phyloP scores from a whole-genome alignment of 1,140 invertebrate genomes.

The Zaprionus vittiger region DNA sequence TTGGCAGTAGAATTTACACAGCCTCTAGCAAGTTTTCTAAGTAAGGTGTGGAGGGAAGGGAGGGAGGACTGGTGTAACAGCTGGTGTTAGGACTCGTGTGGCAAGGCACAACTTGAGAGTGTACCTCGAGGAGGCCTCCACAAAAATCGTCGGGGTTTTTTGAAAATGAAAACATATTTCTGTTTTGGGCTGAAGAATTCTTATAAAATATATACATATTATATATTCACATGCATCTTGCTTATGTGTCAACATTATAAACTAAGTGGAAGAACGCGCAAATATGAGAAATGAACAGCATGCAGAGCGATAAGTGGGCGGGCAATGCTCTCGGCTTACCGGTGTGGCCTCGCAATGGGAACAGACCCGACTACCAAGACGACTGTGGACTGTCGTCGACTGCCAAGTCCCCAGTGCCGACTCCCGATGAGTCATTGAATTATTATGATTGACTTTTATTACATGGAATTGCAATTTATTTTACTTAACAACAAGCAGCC shows the following conservation, averaged over 20 bases:
- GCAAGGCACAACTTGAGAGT: neutral
- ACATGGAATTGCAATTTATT: conserved; percentile 81
- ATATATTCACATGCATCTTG: conserved; percentile 16
- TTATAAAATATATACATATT: neutral
- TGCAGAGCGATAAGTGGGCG: neutral
- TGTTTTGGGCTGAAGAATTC: neutral
- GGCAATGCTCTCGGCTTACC: conserved; percentile 20
- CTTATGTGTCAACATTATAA: conserved; percentile 18
- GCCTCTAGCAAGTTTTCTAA: neutral
- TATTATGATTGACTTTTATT: conserved; percentile 83
- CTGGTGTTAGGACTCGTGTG: neutral
- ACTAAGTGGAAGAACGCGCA: neutral
- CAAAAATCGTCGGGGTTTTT: neutral
- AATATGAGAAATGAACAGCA: conserved; percentile 2
- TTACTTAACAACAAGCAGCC: conserved; percentile 73
- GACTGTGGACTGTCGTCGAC: neutral
- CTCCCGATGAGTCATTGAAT: conserved; percentile 73
- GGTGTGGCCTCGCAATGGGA: conserved; percentile 12
- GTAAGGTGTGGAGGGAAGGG: neutral
- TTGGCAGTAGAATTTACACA: conserved; percentile 29
- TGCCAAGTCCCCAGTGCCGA: neutral
- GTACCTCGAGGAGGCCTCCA: neutral
- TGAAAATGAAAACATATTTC: neutral
- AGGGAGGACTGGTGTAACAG: neutral
- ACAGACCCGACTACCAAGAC: neutral